Evolutionary conservation across 2,113 vertebrate species (phyloP).

Genomic region (Ophthalmolycus amberensis): DNA sequence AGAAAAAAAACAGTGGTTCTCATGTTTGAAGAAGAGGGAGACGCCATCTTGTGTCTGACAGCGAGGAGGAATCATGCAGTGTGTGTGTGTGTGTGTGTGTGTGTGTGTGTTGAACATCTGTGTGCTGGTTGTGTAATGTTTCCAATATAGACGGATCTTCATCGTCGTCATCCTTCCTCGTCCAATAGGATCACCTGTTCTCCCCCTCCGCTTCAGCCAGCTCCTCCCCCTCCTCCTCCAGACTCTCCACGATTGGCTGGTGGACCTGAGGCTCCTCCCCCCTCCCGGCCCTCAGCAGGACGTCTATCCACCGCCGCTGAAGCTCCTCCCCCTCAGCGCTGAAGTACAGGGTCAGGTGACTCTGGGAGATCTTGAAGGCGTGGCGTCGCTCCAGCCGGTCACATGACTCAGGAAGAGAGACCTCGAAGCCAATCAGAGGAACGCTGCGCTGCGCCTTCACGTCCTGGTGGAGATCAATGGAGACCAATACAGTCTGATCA

Average conservation of each 20-base stretch:
- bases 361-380: slow-evolving; percentile 92
- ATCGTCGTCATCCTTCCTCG: neutral
- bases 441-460: slow-evolving; percentile 93
- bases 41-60: slow-evolving; percentile 24
- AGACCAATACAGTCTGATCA: too few relatives aligned
- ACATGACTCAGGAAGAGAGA: slow-evolving; percentile 87
- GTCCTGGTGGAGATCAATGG: slow-evolving; percentile 77
- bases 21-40: slow-evolving; percentile 2
- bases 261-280: slow-evolving; percentile 85
- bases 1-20: neutral
- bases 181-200: slow-evolving; percentile 79
- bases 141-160: slow-evolving; percentile 26
- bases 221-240: slow-evolving; percentile 84
- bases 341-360: slow-evolving; percentile 92
- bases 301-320: slow-evolving; percentile 89
- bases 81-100: slow-evolving; percentile 31
- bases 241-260: slow-evolving; percentile 84
- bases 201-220: slow-evolving; percentile 61
- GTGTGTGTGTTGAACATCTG: slow-evolving; percentile 25
- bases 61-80: slow-evolving; percentile 50
- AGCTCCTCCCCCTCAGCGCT: slow-evolving; percentile 91
- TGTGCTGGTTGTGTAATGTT: slow-evolving; percentile 16
- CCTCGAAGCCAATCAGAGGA: slow-evolving; percentile 91
- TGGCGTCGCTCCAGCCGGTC: slow-evolving; percentile 90
- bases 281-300: slow-evolving; percentile 86